phyloP scores from a whole-genome alignment of 2,888 invertebrate species.

The Micropterix aruncella region DNA sequence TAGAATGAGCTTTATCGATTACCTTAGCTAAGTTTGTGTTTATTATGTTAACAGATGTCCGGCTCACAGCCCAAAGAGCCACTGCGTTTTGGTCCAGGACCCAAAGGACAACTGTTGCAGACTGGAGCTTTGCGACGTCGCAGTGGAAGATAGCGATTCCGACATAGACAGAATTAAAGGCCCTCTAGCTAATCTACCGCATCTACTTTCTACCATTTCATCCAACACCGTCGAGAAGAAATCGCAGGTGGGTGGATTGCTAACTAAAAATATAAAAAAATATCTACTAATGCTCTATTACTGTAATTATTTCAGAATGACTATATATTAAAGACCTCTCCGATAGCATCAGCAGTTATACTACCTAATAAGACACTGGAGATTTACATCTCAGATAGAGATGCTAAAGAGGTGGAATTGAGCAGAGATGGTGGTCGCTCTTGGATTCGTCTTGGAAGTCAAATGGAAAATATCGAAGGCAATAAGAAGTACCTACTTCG shows the following conservation, averaged over 20 bases:
- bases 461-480: neutral
- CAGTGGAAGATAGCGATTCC: conserved; percentile 16
- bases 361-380: neutral
- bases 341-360: neutral
- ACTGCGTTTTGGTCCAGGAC: conserved; percentile 71
- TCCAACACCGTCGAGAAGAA: neutral
- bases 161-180: neutral
- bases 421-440: neutral
- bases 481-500: neutral
- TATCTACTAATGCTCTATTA: too few species aligned
- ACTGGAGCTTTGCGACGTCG: conserved; percentile 74
- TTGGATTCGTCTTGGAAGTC: neutral
- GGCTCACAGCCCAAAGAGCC: conserved; percentile 42
- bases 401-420: neutral
- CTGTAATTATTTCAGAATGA: too few species aligned
- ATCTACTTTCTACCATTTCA: neutral
- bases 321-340: too few species aligned
- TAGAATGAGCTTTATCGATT: too few species aligned
- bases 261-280: too few species aligned
- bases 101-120: conserved; percentile 76
- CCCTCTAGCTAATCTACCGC: neutral
- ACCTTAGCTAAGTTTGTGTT: too few species aligned
- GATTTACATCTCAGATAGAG: neutral
- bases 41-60: conserved; percentile 44
- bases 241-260: too few species aligned